Evolutionary conservation across 2,113 vertebrate genomes (phyloP), one percentile per base, ranked within the genome.

Genomic region (Etia nguti): DNA sequence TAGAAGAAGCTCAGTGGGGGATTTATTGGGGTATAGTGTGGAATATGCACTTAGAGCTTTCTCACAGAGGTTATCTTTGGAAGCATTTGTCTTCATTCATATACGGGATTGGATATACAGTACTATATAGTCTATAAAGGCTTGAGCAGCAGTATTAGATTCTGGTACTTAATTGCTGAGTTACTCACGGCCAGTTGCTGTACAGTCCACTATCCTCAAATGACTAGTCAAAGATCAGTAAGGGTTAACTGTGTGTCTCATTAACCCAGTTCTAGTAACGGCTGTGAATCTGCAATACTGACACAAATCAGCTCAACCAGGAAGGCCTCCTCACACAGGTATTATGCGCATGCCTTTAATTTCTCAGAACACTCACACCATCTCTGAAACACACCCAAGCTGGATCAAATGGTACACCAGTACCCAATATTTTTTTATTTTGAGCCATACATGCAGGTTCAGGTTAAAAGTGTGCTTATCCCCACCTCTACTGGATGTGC

Each of bases 21-120:
- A 73, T 26, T 73, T 46, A 46, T 22, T 68, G 60, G 20, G 34
- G 60, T 6, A 26, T 15, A 46, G 41, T 68, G 34, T 68, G 15
- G 26, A 60, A 60, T 62, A n/a, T 43, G 36, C n/a, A 70, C 62
- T 70, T 9, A 70, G 62, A 41, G n/a, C 62, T 43, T 70, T 38
- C 12, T 41, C 36, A 68, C n/a, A 11, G 22, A 73, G 22, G 41
- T 73, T 26, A 75, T 26, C 24, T 20, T 29, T 75, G 43, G 10
- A 75, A 29, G 10, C 18, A 2, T 31, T 50, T 75, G 41, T 18
- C 46, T 46, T 73, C 9, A 73, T 29, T 48, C 41, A 48, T 29
- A 10, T 26, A 73, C 5, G 20, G 70, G 15, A 75, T 50, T 31
- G 10, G 9, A 75, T 50, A 50, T 75, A 50, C 4, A 75, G 43